Evolutionary conservation across 2,888 invertebrate species (phyloP).

Genomic region (Drosophila lacicola): DNA sequence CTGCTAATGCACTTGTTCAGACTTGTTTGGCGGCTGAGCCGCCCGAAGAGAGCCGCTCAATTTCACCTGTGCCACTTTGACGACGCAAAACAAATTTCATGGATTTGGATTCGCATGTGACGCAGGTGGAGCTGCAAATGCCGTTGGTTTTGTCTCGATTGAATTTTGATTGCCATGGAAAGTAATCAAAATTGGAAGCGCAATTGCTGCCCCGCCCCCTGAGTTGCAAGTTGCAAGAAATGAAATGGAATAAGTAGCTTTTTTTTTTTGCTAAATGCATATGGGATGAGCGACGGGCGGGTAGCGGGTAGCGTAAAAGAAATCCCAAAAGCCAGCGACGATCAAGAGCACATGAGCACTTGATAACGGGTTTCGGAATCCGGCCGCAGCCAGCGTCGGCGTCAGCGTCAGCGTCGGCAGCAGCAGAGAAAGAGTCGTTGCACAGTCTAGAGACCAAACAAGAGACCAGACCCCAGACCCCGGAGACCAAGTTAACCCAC

Average conservation of each 20-base stretch:
- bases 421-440: constrained; percentile 47
- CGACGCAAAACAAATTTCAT: constrained; percentile 36
- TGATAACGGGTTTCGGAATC: constrained; percentile 71
- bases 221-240: constrained; percentile 26
- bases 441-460: constrained; percentile 13
- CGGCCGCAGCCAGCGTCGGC: constrained; percentile 49
- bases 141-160: constrained; percentile 20
- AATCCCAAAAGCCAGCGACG: constrained; percentile 38
- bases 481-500: constrained; percentile 69
- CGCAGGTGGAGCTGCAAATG: constrained; percentile 27
- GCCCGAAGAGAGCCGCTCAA: constrained; percentile 20
- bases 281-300: not conserved
- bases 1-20: constrained; percentile 9
- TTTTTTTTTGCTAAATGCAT: constrained; percentile 10
- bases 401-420: constrained; percentile 6
- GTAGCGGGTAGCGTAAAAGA: constrained; percentile 18
- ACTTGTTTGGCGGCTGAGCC: constrained; percentile 24
- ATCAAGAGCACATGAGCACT: constrained; percentile 48
- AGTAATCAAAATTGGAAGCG: constrained; percentile 63
- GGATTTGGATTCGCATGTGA: constrained; percentile 30
- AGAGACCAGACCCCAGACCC: constrained; percentile 22
- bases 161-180: constrained; percentile 59
- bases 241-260: constrained; percentile 50
- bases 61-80: constrained; percentile 57
- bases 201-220: not conserved